phyloP scores from a whole-genome alignment of 2,797 vertebrate genomes.

The Hyperoplus lanceolatus region DNA sequence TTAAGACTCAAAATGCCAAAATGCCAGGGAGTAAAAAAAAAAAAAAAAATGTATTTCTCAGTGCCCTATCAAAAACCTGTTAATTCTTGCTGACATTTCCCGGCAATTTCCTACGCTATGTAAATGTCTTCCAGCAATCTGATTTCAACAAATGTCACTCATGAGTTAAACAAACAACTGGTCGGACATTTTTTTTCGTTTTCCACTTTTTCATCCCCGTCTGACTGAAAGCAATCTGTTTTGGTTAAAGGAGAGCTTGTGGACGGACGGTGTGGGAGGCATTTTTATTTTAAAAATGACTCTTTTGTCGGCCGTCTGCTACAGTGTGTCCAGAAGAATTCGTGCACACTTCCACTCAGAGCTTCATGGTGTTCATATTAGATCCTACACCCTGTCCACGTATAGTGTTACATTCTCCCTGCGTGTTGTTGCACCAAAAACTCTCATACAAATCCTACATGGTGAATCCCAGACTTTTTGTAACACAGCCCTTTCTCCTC shows the following conservation, averaged over 20 bases:
- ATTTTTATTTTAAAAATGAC: constrained; percentile 6
- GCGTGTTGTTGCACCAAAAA: constrained; percentile 43
- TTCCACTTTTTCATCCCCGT: constrained; percentile 51
- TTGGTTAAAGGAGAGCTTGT: constrained; percentile 47
- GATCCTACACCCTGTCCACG: constrained; percentile 1
- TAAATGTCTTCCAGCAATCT: constrained; percentile 84
- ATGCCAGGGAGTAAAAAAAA: constrained; percentile 65
- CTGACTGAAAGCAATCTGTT: constrained; percentile 57
- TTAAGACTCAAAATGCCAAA: constrained; percentile 82
- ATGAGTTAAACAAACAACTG: constrained; percentile 74
- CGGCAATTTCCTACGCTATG: constrained; percentile 83
- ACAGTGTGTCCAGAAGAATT: background rate
- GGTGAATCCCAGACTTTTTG: constrained; percentile 25
- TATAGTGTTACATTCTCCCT: constrained; percentile 16
- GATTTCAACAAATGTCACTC: constrained; percentile 87
- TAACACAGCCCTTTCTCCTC: constrained; percentile 39
- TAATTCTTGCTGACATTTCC: constrained; percentile 87
- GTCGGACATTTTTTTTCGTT: constrained; percentile 53
- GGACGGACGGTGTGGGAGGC: constrained; percentile 21
- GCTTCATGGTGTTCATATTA: constrained; percentile 5
- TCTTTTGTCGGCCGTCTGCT: background rate
- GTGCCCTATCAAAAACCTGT: constrained; percentile 71
- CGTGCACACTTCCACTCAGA: constrained; percentile 10
- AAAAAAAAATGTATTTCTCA: constrained; percentile 60
- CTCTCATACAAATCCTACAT: constrained; percentile 36